phyloP scores from a whole-genome alignment of 2,888 invertebrate genomes.

The Caenorhabditis becei region DNA sequence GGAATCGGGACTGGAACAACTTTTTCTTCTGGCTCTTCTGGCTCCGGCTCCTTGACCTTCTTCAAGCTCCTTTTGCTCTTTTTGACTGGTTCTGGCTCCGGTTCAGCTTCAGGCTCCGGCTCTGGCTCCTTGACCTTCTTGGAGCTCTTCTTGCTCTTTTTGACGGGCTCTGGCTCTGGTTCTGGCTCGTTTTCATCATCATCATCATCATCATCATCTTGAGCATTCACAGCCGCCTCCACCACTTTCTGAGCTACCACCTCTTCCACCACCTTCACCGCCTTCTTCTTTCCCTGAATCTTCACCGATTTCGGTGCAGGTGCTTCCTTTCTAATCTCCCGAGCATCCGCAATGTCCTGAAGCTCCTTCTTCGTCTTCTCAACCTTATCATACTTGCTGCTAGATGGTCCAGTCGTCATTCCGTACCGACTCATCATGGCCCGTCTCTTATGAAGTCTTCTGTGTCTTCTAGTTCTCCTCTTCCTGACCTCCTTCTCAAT shows the following conservation, averaged over 20 bases:
- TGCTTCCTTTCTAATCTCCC: slow-evolving; percentile 38
- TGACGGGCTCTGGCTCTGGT: slow-evolving; percentile 22
- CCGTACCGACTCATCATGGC: slow-evolving; percentile 51
- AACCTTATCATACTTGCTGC: slow-evolving; percentile 51
- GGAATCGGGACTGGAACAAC: neutral
- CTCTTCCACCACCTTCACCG: slow-evolving; percentile 31
- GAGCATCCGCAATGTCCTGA: slow-evolving; percentile 53
- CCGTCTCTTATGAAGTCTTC: slow-evolving; percentile 38
- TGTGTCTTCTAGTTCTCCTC: slow-evolving; percentile 51
- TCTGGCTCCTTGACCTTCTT: slow-evolving; percentile 45
- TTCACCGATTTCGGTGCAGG: slow-evolving; percentile 42
- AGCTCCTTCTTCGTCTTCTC: slow-evolving; percentile 58
- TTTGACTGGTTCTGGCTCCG: slow-evolving; percentile 34
- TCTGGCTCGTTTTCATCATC: slow-evolving; percentile 18
- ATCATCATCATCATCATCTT: slow-evolving; percentile 29
- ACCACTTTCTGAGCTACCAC: slow-evolving; percentile 34
- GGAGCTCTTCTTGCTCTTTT: slow-evolving; percentile 35
- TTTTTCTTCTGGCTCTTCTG: slow-evolving; percentile 13
- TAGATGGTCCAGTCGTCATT: slow-evolving; percentile 26
- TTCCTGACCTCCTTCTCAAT: slow-evolving; percentile 65
- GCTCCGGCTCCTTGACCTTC: slow-evolving; percentile 30
- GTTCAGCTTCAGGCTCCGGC: slow-evolving; percentile 25
- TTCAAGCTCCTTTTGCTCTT: slow-evolving; percentile 39
- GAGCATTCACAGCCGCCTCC: slow-evolving; percentile 38
- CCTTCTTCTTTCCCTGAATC: slow-evolving; percentile 50